Evolutionary conservation across 2,888 invertebrate species (phyloP).

Genomic region (Tetanocera ferruginea): DNA sequence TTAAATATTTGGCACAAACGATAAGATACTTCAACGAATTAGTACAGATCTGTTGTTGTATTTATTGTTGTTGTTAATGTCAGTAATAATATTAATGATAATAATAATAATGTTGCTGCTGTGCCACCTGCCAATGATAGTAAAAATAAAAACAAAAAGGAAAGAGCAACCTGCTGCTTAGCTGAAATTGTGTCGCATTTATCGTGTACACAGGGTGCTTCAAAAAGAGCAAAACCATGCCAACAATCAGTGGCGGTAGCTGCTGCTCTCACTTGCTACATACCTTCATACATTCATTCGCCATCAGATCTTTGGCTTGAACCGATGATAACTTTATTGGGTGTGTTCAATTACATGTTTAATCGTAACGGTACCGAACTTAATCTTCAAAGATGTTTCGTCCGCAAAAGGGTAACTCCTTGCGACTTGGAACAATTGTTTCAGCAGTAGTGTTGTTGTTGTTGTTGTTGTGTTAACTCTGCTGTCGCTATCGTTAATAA

Average conservation of each 20-base stretch:
- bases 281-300: neutral
- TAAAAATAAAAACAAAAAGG: conserved; percentile 33
- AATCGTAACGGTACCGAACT: conserved; percentile 49
- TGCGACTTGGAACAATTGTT: neutral
- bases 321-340: conserved; percentile 49
- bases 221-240: neutral
- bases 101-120: conserved; percentile 40
- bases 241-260: conserved; percentile 18
- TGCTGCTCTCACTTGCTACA: conserved; percentile 14
- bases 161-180: conserved; percentile 37
- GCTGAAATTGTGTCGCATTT: conserved; percentile 20
- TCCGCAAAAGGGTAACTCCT: conserved; percentile 24
- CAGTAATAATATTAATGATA: conserved; percentile 39
- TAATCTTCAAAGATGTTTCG: conserved; percentile 29
- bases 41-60: neutral
- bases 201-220: neutral
- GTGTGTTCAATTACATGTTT: conserved; percentile 53
- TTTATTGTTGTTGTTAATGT: conserved; percentile 29
- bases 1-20: conserved; percentile 54
- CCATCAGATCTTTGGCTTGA: neutral
- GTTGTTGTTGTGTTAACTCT: neutral
- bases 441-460: neutral
- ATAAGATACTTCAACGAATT: conserved; percentile 24
- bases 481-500: neutral
- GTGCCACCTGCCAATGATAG: conserved; percentile 27